phyloP scores from a whole-genome alignment of 2,797 vertebrate genomes.

The Smutsia gigantea region DNA sequence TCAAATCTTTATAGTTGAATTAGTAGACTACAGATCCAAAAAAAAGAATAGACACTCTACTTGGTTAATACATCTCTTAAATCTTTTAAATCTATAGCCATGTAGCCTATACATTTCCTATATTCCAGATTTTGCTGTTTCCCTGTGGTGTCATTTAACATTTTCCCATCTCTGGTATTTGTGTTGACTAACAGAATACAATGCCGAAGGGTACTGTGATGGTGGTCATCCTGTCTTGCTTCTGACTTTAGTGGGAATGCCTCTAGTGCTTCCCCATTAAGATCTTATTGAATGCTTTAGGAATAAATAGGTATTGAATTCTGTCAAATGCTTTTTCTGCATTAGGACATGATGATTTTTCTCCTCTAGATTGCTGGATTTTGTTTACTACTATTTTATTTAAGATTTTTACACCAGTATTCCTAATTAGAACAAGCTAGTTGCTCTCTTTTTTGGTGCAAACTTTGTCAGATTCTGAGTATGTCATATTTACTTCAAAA shows the following conservation, averaged over 20 bases:
- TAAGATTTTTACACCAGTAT: background rate
- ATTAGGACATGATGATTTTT: background rate
- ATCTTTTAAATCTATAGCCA: background rate
- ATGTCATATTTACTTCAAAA: background rate
- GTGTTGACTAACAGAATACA: background rate
- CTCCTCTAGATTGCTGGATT: background rate
- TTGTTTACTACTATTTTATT: constrained; percentile 22
- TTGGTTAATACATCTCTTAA: background rate
- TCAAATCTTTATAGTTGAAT: background rate
- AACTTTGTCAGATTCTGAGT: background rate
- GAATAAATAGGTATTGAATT: background rate
- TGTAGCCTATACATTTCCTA: background rate
- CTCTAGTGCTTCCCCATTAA: background rate
- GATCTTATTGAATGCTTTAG: background rate
- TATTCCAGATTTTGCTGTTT: background rate
- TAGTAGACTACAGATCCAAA: background rate
- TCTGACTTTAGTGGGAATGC: background rate
- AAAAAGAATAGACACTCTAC: background rate
- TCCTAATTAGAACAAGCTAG: background rate
- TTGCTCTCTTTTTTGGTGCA: background rate
- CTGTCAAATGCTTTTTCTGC: background rate
- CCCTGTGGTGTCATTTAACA: background rate
- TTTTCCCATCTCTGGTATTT: background rate
- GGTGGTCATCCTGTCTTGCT: background rate
- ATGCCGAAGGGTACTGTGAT: background rate